Evolutionary conservation across 2,113 vertebrate species (phyloP).

Genomic region (Electrona antarctica): DNA sequence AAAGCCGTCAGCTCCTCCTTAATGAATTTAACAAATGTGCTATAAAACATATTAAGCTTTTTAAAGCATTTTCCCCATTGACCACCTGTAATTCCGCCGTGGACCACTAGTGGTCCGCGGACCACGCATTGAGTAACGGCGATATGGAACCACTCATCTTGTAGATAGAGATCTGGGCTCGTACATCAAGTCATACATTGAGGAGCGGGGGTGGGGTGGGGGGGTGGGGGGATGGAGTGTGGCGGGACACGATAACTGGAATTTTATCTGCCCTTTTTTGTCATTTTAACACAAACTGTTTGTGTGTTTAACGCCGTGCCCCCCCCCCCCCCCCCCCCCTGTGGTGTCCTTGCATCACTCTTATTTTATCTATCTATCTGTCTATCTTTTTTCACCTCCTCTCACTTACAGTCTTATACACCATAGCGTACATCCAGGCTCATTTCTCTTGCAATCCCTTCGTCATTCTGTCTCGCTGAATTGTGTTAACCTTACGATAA

Average conservation of each 20-base stretch:
- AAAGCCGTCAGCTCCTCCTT: too few species aligned
- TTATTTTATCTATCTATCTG: conserved; percentile 29
- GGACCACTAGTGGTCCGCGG: too few species aligned
- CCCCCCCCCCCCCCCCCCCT: conserved; percentile 36
- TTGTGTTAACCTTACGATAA: background rate
- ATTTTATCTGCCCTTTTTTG: conserved; percentile 63
- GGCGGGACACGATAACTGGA: conserved; percentile 37
- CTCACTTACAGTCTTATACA: background rate
- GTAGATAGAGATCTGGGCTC: conserved; percentile 64
- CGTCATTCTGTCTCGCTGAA: conserved; percentile 1
- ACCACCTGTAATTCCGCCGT: too few species aligned
- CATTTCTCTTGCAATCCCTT: background rate
- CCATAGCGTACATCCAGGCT: too few species aligned
- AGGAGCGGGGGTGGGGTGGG: conserved; percentile 42
- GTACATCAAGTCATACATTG: conserved; percentile 58
- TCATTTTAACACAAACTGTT: conserved; percentile 58
- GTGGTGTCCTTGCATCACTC: conserved; percentile 52
- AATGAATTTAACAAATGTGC: too few species aligned
- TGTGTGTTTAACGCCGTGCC: conserved; percentile 46
- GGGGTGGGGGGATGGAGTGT: too few species aligned
- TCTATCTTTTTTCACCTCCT: conserved; percentile 4
- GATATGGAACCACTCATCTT: conserved; percentile 19
- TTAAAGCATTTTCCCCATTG: too few species aligned
- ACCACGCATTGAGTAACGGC: too few species aligned
- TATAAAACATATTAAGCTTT: too few species aligned